These are phyloP conservation scores for Pavo muticus DNA, from an alignment of 2,113 vertebrate genomes.

Conservation along the genomic window DNA sequence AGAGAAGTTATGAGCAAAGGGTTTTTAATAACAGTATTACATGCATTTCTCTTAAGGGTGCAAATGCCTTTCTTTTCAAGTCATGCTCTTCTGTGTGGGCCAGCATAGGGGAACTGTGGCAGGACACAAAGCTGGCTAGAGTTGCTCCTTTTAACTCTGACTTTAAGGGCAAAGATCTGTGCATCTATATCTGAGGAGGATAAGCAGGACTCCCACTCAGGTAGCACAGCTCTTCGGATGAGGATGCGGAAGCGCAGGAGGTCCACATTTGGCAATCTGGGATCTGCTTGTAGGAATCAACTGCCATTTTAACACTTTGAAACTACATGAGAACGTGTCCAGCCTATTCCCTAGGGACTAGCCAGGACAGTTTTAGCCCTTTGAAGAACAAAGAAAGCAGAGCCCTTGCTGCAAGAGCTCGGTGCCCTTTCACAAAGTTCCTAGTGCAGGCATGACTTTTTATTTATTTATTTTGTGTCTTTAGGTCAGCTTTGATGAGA, in stretches of 20 bases:
- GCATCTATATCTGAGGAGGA: background rate
- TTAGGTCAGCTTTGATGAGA: constrained; percentile 54
- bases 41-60: background rate
- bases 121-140: background rate
- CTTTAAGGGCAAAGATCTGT: background rate
- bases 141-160: background rate
- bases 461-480: constrained; percentile 54
- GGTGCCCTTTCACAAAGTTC: constrained; percentile 35
- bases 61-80: background rate
- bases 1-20: background rate
- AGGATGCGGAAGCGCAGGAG: constrained; percentile 6
- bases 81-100: background rate
- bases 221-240: background rate
- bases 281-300: background rate
- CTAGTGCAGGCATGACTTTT: background rate
- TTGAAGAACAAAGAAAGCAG: constrained; percentile 35
- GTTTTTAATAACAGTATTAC: background rate
- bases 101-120: background rate
- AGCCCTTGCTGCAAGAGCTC: constrained; percentile 17
- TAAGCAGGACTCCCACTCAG: background rate
- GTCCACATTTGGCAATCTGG: background rate
- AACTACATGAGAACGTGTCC: background rate
- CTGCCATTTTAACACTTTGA: constrained; percentile 20
- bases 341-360: background rate
- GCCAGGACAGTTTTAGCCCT: background rate